Evolutionary conservation across 2,888 invertebrate species (phyloP), one percentile per base, ranked within the genome.

Genomic region (Drosophila mercatorum): DNA sequence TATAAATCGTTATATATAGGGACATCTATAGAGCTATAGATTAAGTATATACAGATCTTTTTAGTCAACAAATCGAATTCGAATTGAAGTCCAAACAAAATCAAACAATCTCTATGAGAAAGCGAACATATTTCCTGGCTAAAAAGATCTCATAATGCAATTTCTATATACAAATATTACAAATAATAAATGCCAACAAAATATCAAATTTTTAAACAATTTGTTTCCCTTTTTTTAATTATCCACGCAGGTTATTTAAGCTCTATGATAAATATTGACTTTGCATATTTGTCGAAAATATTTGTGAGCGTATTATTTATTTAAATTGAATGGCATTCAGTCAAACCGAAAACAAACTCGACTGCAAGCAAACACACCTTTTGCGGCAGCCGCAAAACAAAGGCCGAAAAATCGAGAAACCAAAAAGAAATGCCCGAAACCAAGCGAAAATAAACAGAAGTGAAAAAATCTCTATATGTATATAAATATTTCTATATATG

Each of bases 221-320:
- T 40, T 59, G 49, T 49, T 44, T 41, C 14, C n/a, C n/a, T 2
- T 34, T 34, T 64, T 22, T 17, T 14, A 43, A 28, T 65, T 68
- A 52, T 26, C n/a, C 47, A 17, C 17, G 47, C 72, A 72, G 76
- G 60, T 75, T 78, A 44, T 75, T 77, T 76, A 72, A 79, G 43
- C 58, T 56, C 60, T 69, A 46, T 28, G 1, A 59, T 46, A 77
- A 86, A 88, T 88, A 86, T 86, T 81, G 77, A 75, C 75, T 71
- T 80, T 75, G 71, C 72, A 72, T 83, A 84, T 84, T 84, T 84
- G 74, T 63, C 2, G 58, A 84, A 81, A 86, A 86, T 75, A 84
- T 84, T 83, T 78, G 58, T 41, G 40, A 28, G 56, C 55, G 60
- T 66, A 31, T 52, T 74, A 77, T 83, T 81, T 83, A 86, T 86